phyloP scores from a whole-genome alignment of 2,888 invertebrate genomes.

The Clitarchus hookeri region DNA sequence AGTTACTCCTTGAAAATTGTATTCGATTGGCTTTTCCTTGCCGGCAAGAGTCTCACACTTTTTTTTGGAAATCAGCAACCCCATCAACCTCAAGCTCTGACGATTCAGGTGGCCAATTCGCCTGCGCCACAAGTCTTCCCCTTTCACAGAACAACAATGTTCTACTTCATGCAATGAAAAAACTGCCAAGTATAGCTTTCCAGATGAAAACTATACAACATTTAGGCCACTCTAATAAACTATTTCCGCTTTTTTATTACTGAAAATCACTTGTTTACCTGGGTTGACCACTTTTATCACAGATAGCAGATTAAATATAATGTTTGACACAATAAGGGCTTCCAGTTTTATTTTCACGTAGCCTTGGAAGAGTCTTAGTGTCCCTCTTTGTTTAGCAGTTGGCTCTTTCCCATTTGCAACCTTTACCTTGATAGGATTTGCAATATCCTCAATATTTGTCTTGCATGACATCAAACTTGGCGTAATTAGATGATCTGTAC shows the following conservation, averaged over 20 bases:
- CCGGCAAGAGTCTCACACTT: background rate
- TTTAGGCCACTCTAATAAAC: background rate
- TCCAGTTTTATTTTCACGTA: background rate
- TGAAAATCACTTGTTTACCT: background rate
- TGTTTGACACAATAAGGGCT: background rate
- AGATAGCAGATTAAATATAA: background rate
- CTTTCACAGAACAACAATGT: background rate
- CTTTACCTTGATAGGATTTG: background rate
- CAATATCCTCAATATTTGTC: background rate
- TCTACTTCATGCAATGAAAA: background rate
- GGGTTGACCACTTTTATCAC: background rate
- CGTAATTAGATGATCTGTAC: background rate
- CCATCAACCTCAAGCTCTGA: constrained; percentile 6
- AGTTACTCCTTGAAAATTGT: background rate
- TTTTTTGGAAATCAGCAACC: background rate
- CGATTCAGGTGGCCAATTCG: background rate
- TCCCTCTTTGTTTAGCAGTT: background rate
- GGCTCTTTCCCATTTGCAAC: background rate
- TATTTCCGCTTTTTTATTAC: background rate
- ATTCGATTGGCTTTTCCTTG: background rate
- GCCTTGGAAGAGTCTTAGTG: background rate
- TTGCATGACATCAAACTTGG: background rate
- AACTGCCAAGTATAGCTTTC: background rate
- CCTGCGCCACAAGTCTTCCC: background rate
- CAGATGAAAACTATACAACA: background rate